Evolutionary conservation across 2,113 vertebrate species (phyloP), one percentile per base, ranked within the genome.

Genomic region (Pseudorectes ferrugineus): DNA sequence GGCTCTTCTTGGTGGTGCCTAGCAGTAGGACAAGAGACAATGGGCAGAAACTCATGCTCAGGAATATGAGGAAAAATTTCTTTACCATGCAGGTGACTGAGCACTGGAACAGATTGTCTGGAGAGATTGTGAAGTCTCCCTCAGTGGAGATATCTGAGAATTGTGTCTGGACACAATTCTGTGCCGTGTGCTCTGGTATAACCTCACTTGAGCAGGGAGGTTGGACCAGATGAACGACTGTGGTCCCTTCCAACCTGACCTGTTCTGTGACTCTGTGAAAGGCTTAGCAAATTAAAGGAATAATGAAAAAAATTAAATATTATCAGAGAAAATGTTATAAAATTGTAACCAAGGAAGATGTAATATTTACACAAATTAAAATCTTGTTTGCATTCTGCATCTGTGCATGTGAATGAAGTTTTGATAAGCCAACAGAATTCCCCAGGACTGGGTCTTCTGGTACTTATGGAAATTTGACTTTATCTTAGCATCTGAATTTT

Each of bases 1-100:
- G n/a, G 46, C 10, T 70, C 12, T 28, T 68, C 10, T 38, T n/a
- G 19, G 9, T n/a, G 74, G 5, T 45, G 12, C 40, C 14, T n/a
- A 35, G 40, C 46, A 40, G 12, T 29, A 70, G 38, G 23, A 70
- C 12, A 25, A 17, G 40, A 59, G 54, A 8, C 33, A 52, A 20
- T 12, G 14, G 38, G 46, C 38, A 52, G 33, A 52, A 86, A 52
- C 23, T 38, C 38, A 68, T 45, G 38, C 29, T 45, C 22, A 15
- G 45, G 6, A 61, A n/a, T 28, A 38, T 49, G 23, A 52, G 20
- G 46, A 52, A 45, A 22, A 45, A 11, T 10, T 23, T 45, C 46
- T 52, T 68, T 52, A 23, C 6, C 1, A 1, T 29, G 23, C 5
- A 1, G 23, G 10, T 59, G 22, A 59, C 38, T 0, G 0, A 45